Evolutionary conservation across 2,113 vertebrate species (phyloP).

Genomic region (Falco punctatus): DNA sequence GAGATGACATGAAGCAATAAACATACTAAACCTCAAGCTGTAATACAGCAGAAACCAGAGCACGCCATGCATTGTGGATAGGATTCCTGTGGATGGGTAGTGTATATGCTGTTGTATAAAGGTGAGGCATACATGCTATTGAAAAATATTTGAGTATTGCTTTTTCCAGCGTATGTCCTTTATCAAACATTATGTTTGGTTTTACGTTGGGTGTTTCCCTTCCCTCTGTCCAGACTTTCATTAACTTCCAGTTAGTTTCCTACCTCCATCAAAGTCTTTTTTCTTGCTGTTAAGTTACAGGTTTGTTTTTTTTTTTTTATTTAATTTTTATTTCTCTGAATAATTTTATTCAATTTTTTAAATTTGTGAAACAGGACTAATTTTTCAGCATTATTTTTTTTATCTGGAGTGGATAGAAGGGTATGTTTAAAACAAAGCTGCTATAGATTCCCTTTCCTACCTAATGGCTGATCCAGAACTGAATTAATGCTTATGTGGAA

Average conservation of each 20-base stretch:
- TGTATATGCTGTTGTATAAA: neutral
- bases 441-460: neutral
- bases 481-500: neutral
- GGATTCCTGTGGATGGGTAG: neutral
- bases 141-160: neutral
- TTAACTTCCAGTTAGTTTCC: neutral
- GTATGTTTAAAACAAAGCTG: neutral
- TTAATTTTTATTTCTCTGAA: neutral
- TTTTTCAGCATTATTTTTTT: neutral
- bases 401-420: neutral
- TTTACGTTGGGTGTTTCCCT: neutral
- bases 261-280: neutral
- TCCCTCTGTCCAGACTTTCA: neutral
- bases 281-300: neutral
- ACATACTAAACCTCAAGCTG: neutral
- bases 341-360: neutral
- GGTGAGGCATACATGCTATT: neutral
- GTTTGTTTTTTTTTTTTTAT: neutral
- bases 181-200: neutral
- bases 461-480: neutral
- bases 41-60: neutral
- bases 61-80: accelerated
- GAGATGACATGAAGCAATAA: neutral
- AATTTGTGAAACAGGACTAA: neutral
- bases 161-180: neutral